phyloP scores from a whole-genome alignment of 2,113 vertebrate species.

The Nasalis larvatus region DNA sequence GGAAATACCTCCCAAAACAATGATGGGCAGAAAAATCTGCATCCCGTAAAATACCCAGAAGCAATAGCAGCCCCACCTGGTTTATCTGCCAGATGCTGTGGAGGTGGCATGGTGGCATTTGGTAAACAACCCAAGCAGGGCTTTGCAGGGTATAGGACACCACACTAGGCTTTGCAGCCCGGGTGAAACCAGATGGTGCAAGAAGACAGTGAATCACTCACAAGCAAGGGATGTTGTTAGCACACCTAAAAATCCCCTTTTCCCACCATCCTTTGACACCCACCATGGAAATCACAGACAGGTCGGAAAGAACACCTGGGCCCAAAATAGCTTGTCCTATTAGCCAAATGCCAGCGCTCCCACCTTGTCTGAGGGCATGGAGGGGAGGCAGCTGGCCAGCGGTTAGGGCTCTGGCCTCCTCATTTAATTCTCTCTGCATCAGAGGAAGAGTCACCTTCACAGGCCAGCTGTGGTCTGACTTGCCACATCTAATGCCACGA shows the following conservation, averaged over 20 bases:
- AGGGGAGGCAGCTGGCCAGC: background rate
- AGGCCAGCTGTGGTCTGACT: background rate
- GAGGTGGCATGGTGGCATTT: background rate
- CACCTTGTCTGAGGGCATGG: background rate
- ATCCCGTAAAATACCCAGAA: background rate
- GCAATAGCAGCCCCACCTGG: background rate
- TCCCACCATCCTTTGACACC: background rate
- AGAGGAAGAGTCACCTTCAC: background rate
- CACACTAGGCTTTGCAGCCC: background rate
- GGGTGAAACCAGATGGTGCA: constrained; percentile 47
- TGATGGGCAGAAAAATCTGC: background rate
- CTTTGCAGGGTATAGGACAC: background rate
- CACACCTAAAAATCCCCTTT: constrained; percentile 26
- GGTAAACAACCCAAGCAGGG: background rate
- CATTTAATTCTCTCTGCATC: background rate
- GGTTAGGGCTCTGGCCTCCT: background rate
- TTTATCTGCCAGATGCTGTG: background rate
- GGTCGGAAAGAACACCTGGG: background rate
- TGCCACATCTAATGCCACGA: background rate
- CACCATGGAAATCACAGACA: background rate
- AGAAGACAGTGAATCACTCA: constrained; percentile 49
- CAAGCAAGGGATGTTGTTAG: background rate
- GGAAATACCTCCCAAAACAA: background rate
- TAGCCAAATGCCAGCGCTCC: background rate
- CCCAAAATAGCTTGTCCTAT: background rate